Base-by-base conservation (phyloP, 2,888 invertebrate species). In the Limnephilus rhombicus region DNA sequence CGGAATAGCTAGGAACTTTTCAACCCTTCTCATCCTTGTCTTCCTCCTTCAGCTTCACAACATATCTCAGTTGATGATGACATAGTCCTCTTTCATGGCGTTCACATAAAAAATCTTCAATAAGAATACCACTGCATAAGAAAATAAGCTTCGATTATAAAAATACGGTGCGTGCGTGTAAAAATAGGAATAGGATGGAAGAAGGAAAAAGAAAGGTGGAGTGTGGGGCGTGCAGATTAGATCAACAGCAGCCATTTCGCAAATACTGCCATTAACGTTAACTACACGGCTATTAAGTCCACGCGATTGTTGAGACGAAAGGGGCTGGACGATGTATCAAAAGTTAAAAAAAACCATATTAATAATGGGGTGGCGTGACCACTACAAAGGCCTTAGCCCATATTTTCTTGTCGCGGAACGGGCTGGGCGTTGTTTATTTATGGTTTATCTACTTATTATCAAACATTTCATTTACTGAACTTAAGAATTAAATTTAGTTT, bases 281-380 rank as follows among this genome's bases (percentile, higher is more conserved):
- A 88, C 68, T 88, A 80, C n/a, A 68, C 88, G 88, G 80, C 88
- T 68, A 68, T 88, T 88, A 88, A 68, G 68, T 68, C 49, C 88
- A 88, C 88, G 80, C 88, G 88, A 68, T 18, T 31, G 68, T 29
- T 88, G 88, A 13, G 68, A 86, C 37, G 86, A 86, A 31, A 86
- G 86, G 80, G 68, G 68, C 86, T 45, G 86, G 49, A n/a, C 86
- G 45, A 86, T 86, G 86, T 45, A 45, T 86, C 86, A 86, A 29
- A 45, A 41, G 83, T 37, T 5, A 83, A 86, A 86, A 86, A 85
- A 86, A 68, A 68, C 4, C 68, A 68, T 68, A 68, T 68, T 82
- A 82, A 82, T 82, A 34, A 68, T 68, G n/a, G 68, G 7, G 24
- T n/a, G n/a, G 68, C 68, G 68, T 68, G 68, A 24, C 24, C n/a